phyloP scores from a whole-genome alignment of 2,888 invertebrate genomes.

The Dasypogon diadema region DNA sequence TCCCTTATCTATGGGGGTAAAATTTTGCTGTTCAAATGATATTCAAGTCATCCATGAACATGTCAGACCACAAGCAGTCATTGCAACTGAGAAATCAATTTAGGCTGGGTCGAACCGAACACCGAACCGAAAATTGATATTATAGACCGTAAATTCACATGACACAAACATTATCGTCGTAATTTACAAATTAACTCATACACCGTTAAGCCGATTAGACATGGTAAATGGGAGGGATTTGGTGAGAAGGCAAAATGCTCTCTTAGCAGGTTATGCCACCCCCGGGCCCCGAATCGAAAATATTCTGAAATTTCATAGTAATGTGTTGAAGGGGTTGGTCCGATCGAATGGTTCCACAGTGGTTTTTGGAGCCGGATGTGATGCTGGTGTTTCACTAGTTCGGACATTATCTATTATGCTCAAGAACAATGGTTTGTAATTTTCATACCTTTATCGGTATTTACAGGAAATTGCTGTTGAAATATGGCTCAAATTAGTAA shows the following conservation, averaged over 20 bases:
- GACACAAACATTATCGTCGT: slow-evolving; percentile 53
- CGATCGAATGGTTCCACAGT: slow-evolving; percentile 19
- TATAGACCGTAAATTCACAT: slow-evolving; percentile 39
- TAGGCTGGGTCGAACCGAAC: not conserved
- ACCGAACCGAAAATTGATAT: slow-evolving; percentile 32
- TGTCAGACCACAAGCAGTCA: not conserved
- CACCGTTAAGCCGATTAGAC: slow-evolving; percentile 51
- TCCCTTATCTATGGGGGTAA: too few relatives aligned
- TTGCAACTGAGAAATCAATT: slow-evolving; percentile 26
- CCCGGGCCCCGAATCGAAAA: not conserved
- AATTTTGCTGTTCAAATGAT: too few relatives aligned
- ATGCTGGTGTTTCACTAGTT: slow-evolving; percentile 38
- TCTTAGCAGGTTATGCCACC: not conserved
- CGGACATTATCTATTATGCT: slow-evolving; percentile 53
- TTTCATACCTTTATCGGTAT: slow-evolving; percentile 51
- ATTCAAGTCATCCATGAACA: too few relatives aligned
- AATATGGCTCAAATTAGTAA: slow-evolving; percentile 1
- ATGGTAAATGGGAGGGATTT: slow-evolving; percentile 42
- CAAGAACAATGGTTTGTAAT: slow-evolving; percentile 50
- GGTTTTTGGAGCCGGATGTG: slow-evolving; percentile 7
- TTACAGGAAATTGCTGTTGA: slow-evolving; percentile 52
- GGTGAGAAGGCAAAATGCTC: not conserved
- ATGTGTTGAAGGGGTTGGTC: not conserved
- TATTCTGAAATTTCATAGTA: not conserved
- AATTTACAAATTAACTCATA: slow-evolving; percentile 54